A percentile compares a stretch with the other conserved stretches of the same genome.
Conservation (phyloP, 2,888 invertebrate species). For the Calliphora vomitoria region DNA sequence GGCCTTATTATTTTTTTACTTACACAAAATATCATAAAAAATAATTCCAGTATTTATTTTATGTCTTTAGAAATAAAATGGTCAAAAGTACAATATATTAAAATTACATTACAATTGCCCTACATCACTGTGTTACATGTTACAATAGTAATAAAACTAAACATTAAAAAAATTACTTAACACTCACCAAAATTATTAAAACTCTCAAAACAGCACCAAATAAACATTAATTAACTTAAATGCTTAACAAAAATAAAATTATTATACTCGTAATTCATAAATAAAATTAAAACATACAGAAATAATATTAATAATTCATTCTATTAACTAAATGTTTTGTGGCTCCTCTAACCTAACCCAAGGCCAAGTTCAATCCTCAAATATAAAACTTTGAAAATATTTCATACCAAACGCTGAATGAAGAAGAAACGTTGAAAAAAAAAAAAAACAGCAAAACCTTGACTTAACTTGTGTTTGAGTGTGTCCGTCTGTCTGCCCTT, state of each 20-base stretch:
- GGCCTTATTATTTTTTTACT: no score
- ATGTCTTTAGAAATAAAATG: no score
- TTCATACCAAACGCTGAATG: background rate
- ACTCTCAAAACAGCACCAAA: slow-evolving; percentile 5
- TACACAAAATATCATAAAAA: no score
- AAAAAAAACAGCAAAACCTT: slow-evolving; percentile 22
- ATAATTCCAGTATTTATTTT: no score
- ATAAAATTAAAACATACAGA: slow-evolving; percentile 20
- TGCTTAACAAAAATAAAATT: slow-evolving; percentile 32
- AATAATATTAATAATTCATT: slow-evolving; percentile 7
- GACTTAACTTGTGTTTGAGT: background rate
- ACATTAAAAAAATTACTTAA: background rate
- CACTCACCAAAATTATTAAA: background rate
- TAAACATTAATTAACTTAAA: slow-evolving; percentile 40
- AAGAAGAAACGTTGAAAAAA: slow-evolving; percentile 10
- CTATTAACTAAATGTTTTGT: slow-evolving; percentile 46
- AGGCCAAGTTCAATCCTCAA: slow-evolving; percentile 64
- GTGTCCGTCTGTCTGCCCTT: background rate
- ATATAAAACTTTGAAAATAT: slow-evolving; percentile 29
- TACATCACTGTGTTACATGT: background rate
- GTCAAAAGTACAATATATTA: background rate
- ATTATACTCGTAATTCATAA: slow-evolving; percentile 26
- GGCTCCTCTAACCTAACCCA: slow-evolving; percentile 50
- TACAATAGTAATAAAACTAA: background rate
- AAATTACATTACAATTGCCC: background rate